Evolutionary conservation across 1,140 invertebrate genomes (phyloP).

Genomic region (Trichoplusia ni): DNA sequence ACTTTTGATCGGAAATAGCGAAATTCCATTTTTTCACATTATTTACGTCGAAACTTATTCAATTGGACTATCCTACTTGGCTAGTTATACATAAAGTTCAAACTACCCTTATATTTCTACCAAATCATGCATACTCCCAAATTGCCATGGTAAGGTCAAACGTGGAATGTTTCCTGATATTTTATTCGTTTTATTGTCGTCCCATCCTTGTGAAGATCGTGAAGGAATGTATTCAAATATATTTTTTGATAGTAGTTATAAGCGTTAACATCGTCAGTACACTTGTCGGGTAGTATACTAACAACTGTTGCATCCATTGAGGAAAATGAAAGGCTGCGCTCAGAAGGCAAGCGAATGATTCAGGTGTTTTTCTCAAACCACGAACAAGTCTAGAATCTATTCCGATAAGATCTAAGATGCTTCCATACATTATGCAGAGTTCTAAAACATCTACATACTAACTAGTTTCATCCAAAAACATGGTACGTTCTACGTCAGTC

Average conservation of each 20-base stretch:
- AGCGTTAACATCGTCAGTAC: constrained; percentile 3
- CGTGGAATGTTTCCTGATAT: constrained; percentile 2
- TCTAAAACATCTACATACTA: no score
- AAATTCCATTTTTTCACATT: neutral
- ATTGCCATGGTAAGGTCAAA: constrained; percentile 11
- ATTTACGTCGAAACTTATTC: neutral
- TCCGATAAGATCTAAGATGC: neutral
- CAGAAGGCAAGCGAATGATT: no score
- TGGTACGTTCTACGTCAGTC: neutral
- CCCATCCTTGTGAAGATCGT: constrained; percentile 3
- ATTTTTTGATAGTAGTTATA: constrained; percentile 6
- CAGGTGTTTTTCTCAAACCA: no score
- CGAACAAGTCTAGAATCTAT: neutral
- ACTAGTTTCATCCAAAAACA: no score
- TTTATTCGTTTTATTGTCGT: constrained; percentile 15
- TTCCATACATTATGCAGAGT: neutral
- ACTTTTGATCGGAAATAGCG: neutral
- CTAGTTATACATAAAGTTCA: neutral
- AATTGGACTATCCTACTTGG: neutral
- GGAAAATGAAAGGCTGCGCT: neutral
- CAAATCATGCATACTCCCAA: constrained; percentile 5
- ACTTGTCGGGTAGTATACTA: neutral
- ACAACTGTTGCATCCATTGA: constrained; percentile 20
- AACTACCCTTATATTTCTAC: neutral
- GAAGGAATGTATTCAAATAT: constrained; percentile 17